Base-by-base conservation (phyloP, 2,888 invertebrate genomes). In the Dryobota labecula region DNA sequence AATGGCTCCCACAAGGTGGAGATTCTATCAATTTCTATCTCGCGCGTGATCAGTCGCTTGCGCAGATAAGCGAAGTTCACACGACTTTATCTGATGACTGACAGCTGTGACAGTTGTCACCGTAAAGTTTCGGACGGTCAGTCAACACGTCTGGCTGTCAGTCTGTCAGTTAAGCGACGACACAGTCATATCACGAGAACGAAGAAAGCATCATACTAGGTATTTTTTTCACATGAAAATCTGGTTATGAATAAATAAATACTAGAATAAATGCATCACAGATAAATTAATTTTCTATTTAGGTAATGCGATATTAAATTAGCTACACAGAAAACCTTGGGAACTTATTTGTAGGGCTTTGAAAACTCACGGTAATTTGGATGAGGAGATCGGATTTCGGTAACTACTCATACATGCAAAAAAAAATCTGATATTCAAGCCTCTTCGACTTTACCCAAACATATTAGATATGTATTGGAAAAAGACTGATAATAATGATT, bases 41-140 rank as follows among this genome's bases (percentile, higher is more conserved):
- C 82, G 83, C 85, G 84, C 83, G 73, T 82, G 84, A 87, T 84
- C 79, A 84, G 73, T 73, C 80, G 80, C 77, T 56, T 63, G 75
- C 47, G 76, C 75, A 82, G 93, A 94, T 94, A 94, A 93, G 87
- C 77, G 57, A 51, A 82, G 90, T 92, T 94, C 94, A 92, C 94
- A 94, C 92, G 91, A 83, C 81, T 78, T 88, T 92, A 92, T 91
- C 91, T 90, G 86, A 89, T 86, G 88, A 84, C 88, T 89, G 88
- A 88, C 89, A 90, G 83, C 82, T 78, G 74, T 90, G 90, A 89
- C 92, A 91, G 87, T 89, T 90, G 89, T 67, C 49, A 66, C 49
- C 67, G 72, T 86, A 85, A 87, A 87, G 86, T 85, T 86, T 84
- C 66, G 69, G 76, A 65, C 75, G 84, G 86, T 89, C 89, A 87